phyloP scores from a whole-genome alignment of 2,797 vertebrate genomes.

The Podarcis siculus region DNA sequence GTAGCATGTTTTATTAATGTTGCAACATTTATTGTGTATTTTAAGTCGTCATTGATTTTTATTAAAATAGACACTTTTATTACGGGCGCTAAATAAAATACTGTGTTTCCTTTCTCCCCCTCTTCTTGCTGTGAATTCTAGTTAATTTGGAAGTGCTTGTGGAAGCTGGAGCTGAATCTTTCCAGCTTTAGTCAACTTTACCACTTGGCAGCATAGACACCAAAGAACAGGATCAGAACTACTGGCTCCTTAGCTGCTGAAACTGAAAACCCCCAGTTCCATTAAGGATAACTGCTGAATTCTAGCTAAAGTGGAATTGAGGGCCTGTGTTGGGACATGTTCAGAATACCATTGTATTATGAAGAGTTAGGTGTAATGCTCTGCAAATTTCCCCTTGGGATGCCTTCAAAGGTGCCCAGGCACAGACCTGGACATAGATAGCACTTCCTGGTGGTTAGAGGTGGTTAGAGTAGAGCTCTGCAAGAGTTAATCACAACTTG shows the following conservation, averaged over 20 bases:
- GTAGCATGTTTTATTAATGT: conserved; percentile 73
- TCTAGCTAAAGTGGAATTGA: neutral
- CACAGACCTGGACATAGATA: no score
- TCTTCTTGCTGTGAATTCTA: conserved; percentile 41
- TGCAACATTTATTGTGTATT: conserved; percentile 70
- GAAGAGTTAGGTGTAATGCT: no score
- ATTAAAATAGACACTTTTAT: conserved; percentile 73
- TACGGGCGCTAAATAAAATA: conserved; percentile 68
- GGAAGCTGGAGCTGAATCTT: conserved; percentile 35
- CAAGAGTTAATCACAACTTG: no score
- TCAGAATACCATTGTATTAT: no score
- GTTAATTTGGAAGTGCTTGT: conserved; percentile 48
- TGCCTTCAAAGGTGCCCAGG: no score
- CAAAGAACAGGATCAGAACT: neutral
- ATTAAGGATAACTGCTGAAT: neutral
- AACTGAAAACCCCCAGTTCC: neutral
- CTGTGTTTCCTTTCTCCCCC: neutral
- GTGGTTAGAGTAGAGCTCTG: no score
- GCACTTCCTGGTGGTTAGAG: no score
- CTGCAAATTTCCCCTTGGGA: no score
- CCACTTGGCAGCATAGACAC: neutral
- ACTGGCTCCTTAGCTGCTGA: neutral
- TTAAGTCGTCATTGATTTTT: conserved; percentile 78
- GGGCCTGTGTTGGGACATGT: no score
- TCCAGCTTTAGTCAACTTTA: conserved; percentile 32